Percentiles rank a stretch among this genome's conserved stretches.
Conservation (phyloP, 2,888 invertebrate species). For the Agrenia bidenticulata region DNA sequence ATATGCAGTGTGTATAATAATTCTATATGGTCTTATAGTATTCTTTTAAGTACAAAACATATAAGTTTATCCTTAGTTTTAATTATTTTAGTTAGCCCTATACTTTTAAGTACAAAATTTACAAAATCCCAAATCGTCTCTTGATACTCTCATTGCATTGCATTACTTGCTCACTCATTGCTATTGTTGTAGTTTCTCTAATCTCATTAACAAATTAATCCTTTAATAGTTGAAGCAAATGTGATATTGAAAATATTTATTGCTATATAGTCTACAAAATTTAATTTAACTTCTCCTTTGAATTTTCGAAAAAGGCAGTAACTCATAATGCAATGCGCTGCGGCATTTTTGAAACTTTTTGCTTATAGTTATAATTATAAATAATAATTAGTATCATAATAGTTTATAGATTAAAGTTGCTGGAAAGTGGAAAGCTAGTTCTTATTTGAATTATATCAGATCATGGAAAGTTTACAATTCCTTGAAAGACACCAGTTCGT, state of each 20-base stretch:
- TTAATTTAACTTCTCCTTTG: too few species aligned
- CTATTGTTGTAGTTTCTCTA: not conserved
- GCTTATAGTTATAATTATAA: too few species aligned
- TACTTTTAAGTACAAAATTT: not conserved
- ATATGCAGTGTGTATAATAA: not conserved
- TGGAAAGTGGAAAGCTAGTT: not conserved
- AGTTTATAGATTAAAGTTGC: not conserved
- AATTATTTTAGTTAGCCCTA: not conserved
- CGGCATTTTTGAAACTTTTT: too few species aligned
- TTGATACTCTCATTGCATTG: too few species aligned
- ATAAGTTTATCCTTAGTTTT: not conserved
- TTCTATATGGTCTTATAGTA: not conserved
- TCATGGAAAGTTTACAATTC: too few species aligned
- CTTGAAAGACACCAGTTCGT: too few species aligned
- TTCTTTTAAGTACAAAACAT: conserved; percentile 1
- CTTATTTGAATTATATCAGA: not conserved
- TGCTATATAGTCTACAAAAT: not conserved
- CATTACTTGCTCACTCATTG: too few species aligned
- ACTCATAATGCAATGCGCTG: too few species aligned
- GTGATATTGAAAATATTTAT: not conserved
- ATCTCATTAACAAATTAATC: conserved; percentile 6
- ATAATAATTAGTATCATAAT: too few species aligned
- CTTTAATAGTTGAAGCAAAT: not conserved
- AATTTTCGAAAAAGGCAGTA: too few species aligned
- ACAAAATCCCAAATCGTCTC: not conserved